Percentiles rank a stretch among this genome's conserved stretches.
Conservation (phyloP, 2,888 invertebrate genomes). For the Perizoma flavofasciatum region DNA sequence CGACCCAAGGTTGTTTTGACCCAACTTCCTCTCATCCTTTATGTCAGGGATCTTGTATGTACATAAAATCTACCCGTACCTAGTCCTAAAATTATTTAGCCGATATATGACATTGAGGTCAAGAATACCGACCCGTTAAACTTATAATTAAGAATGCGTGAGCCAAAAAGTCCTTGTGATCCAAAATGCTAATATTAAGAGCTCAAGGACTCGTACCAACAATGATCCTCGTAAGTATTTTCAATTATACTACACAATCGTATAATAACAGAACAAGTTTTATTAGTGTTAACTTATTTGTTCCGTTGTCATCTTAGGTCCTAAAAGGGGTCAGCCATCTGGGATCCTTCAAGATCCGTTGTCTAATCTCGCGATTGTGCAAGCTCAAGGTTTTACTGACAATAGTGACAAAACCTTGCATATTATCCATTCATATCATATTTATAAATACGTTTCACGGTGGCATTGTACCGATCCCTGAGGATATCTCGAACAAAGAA, state of each 20-base stretch:
- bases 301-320: slow-evolving; percentile 42
- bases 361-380: slow-evolving; percentile 73
- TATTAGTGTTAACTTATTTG: slow-evolving; percentile 36
- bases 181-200: slow-evolving; percentile 15
- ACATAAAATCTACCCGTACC: slow-evolving; percentile 5
- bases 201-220: slow-evolving; percentile 22
- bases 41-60: not conserved
- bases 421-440: slow-evolving; percentile 82
- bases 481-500: slow-evolving; percentile 78
- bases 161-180: slow-evolving; percentile 15
- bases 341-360: slow-evolving; percentile 48
- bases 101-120: slow-evolving; percentile 14
- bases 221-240: slow-evolving; percentile 8
- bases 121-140: slow-evolving; percentile 13
- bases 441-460: slow-evolving; percentile 79
- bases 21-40: not conserved
- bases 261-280: slow-evolving; percentile 35
- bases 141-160: slow-evolving; percentile 3
- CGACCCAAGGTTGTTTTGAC: slow-evolving; percentile 11
- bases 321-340: slow-evolving; percentile 55
- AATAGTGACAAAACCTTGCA: slow-evolving; percentile 66
- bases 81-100: too few species aligned
- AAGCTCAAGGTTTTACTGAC: slow-evolving; percentile 64
- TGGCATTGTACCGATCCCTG: slow-evolving; percentile 75
- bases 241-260: slow-evolving; percentile 25